phyloP scores from a whole-genome alignment of 2,888 invertebrate species.

The Drosophila putrida region DNA sequence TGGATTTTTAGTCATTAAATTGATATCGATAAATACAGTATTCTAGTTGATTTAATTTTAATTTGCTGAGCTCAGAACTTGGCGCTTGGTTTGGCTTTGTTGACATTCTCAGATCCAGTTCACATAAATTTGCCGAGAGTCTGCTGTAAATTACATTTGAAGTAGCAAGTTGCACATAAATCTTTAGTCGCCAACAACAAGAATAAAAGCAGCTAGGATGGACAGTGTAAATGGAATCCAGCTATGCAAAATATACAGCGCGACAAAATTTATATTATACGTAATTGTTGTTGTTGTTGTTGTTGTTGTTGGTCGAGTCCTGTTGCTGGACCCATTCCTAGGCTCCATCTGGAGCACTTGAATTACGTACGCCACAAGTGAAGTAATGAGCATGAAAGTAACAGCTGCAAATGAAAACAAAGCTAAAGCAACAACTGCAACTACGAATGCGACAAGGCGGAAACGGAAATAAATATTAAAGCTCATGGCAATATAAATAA shows the following conservation, averaged over 20 bases:
- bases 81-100: constrained; percentile 18
- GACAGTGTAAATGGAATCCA: constrained; percentile 52
- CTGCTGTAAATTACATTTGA: constrained; percentile 75
- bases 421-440: constrained; percentile 13
- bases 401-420: constrained; percentile 37
- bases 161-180: constrained; percentile 72
- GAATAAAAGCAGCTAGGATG: constrained; percentile 29
- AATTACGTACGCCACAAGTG: constrained; percentile 81
- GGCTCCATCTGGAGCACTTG: constrained; percentile 63
- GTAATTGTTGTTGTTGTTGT: constrained; percentile 27
- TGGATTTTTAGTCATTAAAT: constrained; percentile 14
- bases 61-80: constrained; percentile 15
- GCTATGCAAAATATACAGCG: constrained; percentile 54
- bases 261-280: constrained; percentile 70
- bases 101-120: constrained; percentile 19
- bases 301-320: constrained; percentile 6
- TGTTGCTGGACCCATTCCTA: constrained; percentile 20
- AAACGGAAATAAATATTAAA: constrained; percentile 77
- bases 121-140: constrained; percentile 67
- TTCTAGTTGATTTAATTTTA: constrained; percentile 50
- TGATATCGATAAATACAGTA: constrained; percentile 30
- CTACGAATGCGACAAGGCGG: constrained; percentile 17
- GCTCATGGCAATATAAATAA: constrained; percentile 61
- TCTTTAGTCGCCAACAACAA: constrained; percentile 53
- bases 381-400: constrained; percentile 71